Percentiles rank a stretch among this genome's conserved stretches.
phyloP scores from a whole-genome alignment of 2,113 vertebrate species.

The Sigmodon hispidus region DNA sequence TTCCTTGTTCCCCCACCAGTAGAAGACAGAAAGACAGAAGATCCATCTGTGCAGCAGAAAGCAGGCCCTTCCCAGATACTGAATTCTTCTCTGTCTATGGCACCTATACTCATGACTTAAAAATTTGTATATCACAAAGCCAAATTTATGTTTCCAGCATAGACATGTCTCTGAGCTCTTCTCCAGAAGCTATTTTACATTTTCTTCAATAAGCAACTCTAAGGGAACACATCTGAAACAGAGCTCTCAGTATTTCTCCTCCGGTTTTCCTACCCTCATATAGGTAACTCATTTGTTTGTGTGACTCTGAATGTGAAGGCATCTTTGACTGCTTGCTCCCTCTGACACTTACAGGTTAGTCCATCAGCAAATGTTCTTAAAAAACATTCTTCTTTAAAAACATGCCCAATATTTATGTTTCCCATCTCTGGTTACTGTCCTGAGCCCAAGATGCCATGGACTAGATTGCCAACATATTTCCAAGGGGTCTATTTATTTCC shows the following conservation, averaged over 20 bases:
- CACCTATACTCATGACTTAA: not conserved
- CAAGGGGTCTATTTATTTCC: not conserved
- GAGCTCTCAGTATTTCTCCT: not conserved
- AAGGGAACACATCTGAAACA: not conserved
- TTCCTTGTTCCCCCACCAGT: no score
- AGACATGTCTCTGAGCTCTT: not conserved
- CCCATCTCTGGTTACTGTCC: not conserved
- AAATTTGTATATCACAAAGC: not conserved
- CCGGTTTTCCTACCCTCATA: not conserved
- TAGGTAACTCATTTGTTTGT: not conserved
- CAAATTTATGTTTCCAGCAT: conserved; percentile 20
- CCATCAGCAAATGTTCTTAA: not conserved
- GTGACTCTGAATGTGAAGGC: not conserved
- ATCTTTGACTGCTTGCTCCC: not conserved
- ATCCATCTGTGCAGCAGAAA: not conserved
- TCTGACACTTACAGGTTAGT: not conserved
- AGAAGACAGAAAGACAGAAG: not conserved
- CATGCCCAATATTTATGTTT: not conserved
- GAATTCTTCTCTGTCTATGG: not conserved
- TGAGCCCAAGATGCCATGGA: not conserved
- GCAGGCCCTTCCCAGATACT: not conserved
- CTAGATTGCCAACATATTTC: not conserved
- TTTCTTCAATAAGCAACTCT: not conserved
- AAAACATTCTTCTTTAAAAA: not conserved
- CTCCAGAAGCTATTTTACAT: not conserved